Conservation (phyloP, 2,113 vertebrate genomes). For the Gymnarchus niloticus region DNA sequence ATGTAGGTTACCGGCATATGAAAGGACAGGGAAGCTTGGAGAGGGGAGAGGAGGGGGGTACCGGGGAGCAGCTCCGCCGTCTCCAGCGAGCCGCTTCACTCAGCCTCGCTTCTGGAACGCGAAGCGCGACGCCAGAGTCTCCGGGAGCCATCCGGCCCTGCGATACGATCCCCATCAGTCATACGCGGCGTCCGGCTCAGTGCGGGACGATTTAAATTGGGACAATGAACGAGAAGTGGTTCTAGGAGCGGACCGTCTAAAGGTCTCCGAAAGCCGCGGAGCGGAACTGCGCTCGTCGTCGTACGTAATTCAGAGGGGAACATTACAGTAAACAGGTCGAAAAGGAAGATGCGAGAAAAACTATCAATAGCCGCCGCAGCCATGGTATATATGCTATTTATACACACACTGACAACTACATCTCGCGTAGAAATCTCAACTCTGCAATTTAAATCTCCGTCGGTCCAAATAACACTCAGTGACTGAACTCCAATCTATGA, state of each 20-base stretch:
- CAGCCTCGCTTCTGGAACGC: background rate
- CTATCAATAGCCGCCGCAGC: background rate
- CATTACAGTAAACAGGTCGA: background rate
- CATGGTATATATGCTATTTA: too few relatives aligned
- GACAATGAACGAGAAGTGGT: background rate
- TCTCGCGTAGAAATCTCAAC: background rate
- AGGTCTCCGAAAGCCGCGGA: background rate
- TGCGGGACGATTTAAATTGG: constrained; percentile 9
- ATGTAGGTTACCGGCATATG: constrained; percentile 2
- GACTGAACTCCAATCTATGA: background rate
- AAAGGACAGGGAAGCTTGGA: background rate
- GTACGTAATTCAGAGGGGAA: background rate
- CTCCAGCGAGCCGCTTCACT: background rate
- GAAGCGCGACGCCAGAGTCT: background rate
- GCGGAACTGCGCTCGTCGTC: background rate
- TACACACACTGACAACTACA: background rate
- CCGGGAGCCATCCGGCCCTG: background rate
- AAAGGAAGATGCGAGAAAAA: background rate
- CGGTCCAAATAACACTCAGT: background rate
- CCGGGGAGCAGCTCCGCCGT: background rate
- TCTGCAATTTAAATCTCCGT: background rate
- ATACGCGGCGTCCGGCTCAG: background rate
- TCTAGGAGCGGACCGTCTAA: background rate
- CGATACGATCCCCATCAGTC: background rate
- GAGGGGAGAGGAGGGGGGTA: background rate